Percentiles rank a stretch among this genome's conserved stretches.
These are phyloP conservation scores for Drosophila takahashii DNA, from an alignment of 1,140 invertebrate species.

Conservation along the genomic window DNA sequence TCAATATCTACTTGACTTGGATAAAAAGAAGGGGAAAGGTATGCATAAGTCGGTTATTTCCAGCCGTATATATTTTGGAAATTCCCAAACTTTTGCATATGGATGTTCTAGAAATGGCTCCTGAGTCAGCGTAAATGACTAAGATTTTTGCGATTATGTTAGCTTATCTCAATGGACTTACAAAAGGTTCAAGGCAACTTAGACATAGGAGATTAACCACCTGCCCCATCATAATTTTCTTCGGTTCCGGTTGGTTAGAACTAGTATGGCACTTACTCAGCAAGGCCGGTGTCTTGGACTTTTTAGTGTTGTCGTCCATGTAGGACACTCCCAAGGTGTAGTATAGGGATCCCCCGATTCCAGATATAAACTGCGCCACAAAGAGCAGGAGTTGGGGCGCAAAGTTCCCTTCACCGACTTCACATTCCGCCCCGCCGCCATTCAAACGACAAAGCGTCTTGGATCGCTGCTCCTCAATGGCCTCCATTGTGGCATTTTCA, in stretches of 20 bases:
- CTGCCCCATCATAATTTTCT: not conserved
- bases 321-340: slow-evolving; percentile 90
- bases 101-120: not conserved
- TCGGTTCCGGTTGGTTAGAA: not conserved
- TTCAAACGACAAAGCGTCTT: slow-evolving; percentile 82
- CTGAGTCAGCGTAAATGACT: slow-evolving; percentile 3
- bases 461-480: slow-evolving; percentile 75
- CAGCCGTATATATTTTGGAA: not conserved
- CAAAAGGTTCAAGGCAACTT: not conserved
- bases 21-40: no score
- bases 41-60: not conserved
- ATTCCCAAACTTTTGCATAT: slow-evolving; percentile 1
- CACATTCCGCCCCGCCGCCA: slow-evolving; percentile 85
- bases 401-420: slow-evolving; percentile 86
- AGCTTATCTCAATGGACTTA: slow-evolving; percentile 8
- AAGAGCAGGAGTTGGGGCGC: slow-evolving; percentile 88
- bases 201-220: slow-evolving; percentile 4
- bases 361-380: slow-evolving; percentile 88
- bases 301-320: slow-evolving; percentile 90
- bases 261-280: slow-evolving; percentile 85
- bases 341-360: slow-evolving; percentile 88
- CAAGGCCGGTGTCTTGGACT: slow-evolving; percentile 88
- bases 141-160: not conserved
- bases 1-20: no score
- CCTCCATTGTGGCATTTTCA: slow-evolving; percentile 80